Evolutionary conservation across 2,888 invertebrate species (phyloP), one percentile per base, ranked within the genome.

Genomic region (Microdon myrmicae): DNA sequence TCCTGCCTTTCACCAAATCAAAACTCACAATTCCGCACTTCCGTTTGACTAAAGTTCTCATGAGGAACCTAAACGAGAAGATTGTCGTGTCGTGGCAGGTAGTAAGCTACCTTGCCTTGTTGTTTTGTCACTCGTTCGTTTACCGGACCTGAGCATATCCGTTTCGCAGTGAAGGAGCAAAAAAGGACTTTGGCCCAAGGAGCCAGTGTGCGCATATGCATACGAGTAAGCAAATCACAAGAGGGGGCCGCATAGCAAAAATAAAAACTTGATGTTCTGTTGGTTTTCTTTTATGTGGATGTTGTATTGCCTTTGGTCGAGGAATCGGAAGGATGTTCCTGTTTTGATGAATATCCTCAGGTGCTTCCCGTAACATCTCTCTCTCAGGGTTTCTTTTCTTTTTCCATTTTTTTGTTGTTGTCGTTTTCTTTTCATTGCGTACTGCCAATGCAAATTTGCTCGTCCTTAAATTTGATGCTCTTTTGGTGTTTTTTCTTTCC

Each of bases 1-100:
- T 25, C 25, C 9, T 10, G 12, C 37, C 10, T 37, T 23, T n/a
- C 8, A 10, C 2, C 22, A 9, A 22, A 22, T 3, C 19, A 8
- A 17, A 61, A 61, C 34, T 51, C 58, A 53, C 43, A 58, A 64
- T 64, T 64, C 64, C 53, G 51, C 58, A 64, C 64, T 64, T 64
- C 64, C 64, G 64, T 53, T 64, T 64, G 51, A 53, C 56, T 51
- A 49, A 56, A 43, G 37, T 64, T 64, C 64, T 64, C 64, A 64
- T 58, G 58, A 48, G 53, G 58, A 47, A 41, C 37, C 41, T 22
- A 43, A 64, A 64, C 31, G 13, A 43, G 51, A 64, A 58, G 56
- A 49, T 64, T 47, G 31, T 56, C 31, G 26, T 49, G 38, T 35
- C 45, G 34, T 47, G 47, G 58, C 64, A 64, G 64, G 64, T 64